Evolutionary conservation across 2,888 invertebrate species (phyloP), one percentile per base, ranked within the genome.

Genomic region (Loripinus fragilis): DNA sequence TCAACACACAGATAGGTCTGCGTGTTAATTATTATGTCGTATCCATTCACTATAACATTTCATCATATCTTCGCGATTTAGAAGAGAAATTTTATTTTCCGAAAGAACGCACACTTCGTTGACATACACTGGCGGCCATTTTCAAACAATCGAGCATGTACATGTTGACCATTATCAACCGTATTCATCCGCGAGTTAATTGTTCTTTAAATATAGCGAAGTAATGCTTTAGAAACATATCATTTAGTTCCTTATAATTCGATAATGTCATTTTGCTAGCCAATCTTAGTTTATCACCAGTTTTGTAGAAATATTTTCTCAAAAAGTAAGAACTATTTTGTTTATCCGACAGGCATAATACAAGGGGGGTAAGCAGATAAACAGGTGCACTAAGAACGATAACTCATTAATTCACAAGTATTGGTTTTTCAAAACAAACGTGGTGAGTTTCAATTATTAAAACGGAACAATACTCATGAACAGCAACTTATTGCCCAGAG

Each of bases 121-220:
- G 67, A 67, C 45, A 45, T 67, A 72, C 85, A 76, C 80, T 71
- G 82, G 87, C 86, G 76, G 90, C 90, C 90, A 90, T 90, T 90
- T 90, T 88, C 87, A 90, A 90, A 90, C 90, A 90, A 89, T 84
- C 85, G 77, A 79, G 81, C 75, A 85, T 78, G 79, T 76, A 80
- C 86, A 82, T 85, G 83, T 85, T 67, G 38, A 67, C 67, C 67
- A 23, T 67, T 67, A 67, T 28, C 87, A 85, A 86, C 82, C 73
- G 70, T 70, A 83, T 85, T 76, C 65, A 12, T 86, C n/a, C 87
- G 87, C 87, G 35, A 23, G 12, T 33, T 25, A 65, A 33, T 38
- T 33, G 35, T 20, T 45, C 45, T 12, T 38, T 45, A 45, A 45
- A 17, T 41, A 7, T 55, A 25, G 55, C 7, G 10, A 28, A n/a